Base-by-base conservation (phyloP, 2,797 vertebrate species). In the Etheostoma perlongum region DNA sequence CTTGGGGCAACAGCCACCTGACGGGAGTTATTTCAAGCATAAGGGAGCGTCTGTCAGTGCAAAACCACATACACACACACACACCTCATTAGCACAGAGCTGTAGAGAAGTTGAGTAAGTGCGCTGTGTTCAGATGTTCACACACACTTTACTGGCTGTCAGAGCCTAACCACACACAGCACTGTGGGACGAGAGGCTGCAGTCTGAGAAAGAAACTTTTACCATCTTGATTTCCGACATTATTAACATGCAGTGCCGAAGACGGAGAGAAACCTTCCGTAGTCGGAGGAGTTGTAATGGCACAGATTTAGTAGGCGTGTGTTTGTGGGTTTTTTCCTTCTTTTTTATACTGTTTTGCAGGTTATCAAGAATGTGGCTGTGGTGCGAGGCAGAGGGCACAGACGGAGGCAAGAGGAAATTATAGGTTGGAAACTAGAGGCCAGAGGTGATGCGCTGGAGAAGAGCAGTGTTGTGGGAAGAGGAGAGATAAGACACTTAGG, bases 21-120 rank as follows among this genome's bases (percentile, higher is more conserved):
- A 93, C 62, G 78, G 83, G 78, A 90, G 88, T 91, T 94, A 91
- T 93, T 92, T 89, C 87, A 88, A 89, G 89, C 88, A 79, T 91
- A 85, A 87, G 81, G 75, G 72, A 85, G 83, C 81, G 88, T 89
- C 90, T 89, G 84, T 91, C 91, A 90, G 72, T 19, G 74, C 70
- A 66, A 82, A 84, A 88, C 11, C 75, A 57, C 44, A 78, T 53
- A 55, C 66, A 19, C 33, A 36, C 74, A 57, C 60, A 46, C 57
- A 55, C 66, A n/a, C 33, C 90, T 94, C 91, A 93, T 94, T 94
- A 94, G 91, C 78, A 81, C 76, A 67, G 74, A 77, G 83, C 84
- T 88, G 83, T 60, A 76, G 85, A 86, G 66, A 58, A 83, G 80
- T 76, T 85, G 83, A 88, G 82, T 85, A 88, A 90, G 82, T 78